These are phyloP conservation scores for Lithobius niger DNA, from an alignment of 1,140 invertebrate genomes.

Conservation along the genomic window DNA sequence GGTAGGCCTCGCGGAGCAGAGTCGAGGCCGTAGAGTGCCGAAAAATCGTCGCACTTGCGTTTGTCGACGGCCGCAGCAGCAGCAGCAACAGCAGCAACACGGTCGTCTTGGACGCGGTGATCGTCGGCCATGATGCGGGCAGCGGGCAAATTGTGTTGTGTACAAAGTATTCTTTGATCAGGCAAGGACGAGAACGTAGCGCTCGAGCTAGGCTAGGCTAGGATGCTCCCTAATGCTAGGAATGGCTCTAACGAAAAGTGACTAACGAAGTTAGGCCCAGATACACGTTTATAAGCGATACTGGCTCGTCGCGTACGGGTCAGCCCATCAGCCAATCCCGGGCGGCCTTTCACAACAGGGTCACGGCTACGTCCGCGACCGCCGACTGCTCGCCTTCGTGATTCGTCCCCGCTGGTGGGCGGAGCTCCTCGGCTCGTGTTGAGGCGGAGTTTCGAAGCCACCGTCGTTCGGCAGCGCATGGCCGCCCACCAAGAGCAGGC, in stretches of 20 bases:
- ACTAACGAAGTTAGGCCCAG: constrained; percentile 28
- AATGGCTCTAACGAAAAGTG: constrained; percentile 28
- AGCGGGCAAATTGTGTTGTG: constrained; percentile 8
- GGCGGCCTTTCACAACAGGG: not conserved
- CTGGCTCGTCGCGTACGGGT: not conserved
- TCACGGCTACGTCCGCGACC: no score
- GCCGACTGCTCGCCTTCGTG: no score
- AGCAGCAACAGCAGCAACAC: not conserved
- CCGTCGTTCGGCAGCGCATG: no score
- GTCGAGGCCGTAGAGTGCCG: constrained; percentile 29
- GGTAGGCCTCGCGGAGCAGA: constrained; percentile 17
- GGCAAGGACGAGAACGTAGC: no score
- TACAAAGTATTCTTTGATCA: constrained; percentile 9
- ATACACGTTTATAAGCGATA: constrained; percentile 25
- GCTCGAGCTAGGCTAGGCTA: constrained; percentile 19
- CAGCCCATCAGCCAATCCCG: not conserved
- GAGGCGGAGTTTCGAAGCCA: no score
- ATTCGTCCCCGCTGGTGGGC: no score
- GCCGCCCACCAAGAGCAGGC: no score
- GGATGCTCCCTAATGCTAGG: constrained; percentile 22
- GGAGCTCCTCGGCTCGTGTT: no score
- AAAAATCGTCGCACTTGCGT: constrained; percentile 25
- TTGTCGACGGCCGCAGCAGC: no score
- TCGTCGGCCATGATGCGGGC: constrained; percentile 10
- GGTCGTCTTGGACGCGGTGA: not conserved